These are phyloP conservation scores for Choloepus didactylus DNA, from an alignment of 2,797 vertebrate species.

Conservation along the genomic window DNA sequence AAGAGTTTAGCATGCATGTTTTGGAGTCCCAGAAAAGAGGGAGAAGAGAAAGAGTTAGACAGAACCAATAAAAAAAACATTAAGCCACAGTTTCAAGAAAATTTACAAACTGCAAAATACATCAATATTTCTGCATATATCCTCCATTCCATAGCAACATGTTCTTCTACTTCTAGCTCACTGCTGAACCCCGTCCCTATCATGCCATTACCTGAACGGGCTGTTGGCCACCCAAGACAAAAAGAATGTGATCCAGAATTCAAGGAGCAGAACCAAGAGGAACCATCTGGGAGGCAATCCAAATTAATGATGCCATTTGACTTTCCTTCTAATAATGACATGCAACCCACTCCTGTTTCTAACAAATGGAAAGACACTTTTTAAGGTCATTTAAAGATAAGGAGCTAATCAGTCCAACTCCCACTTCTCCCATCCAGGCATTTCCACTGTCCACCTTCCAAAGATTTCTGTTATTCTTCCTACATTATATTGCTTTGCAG, in stretches of 20 bases:
- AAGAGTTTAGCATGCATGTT: neutral
- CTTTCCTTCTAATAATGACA: slow-evolving; percentile 58
- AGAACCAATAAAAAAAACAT: slow-evolving; percentile 3
- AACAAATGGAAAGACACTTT: neutral
- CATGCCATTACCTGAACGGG: neutral
- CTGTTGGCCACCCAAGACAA: neutral
- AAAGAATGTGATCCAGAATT: neutral
- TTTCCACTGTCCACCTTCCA: neutral
- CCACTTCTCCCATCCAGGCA: neutral
- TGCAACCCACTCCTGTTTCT: neutral
- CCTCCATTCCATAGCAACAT: neutral
- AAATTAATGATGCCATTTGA: slow-evolving; percentile 63
- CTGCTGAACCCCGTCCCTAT: neutral
- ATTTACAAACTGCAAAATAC: neutral
- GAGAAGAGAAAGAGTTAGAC: neutral
- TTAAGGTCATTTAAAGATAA: slow-evolving; percentile 19
- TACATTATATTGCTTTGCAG: neutral
- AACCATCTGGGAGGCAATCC: neutral
- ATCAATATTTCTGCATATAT: neutral
- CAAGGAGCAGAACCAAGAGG: slow-evolving; percentile 1
- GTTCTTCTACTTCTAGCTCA: neutral
- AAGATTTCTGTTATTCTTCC: neutral
- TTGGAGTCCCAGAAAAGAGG: neutral
- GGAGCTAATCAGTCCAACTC: neutral
- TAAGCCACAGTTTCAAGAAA: neutral